A percentile compares a stretch with the other conserved stretches of the same genome.
These are phyloP conservation scores for Cladopsammia gracilis DNA, from an alignment of 64 coral and sea anemone genomes.

Conservation along the genomic window DNA sequence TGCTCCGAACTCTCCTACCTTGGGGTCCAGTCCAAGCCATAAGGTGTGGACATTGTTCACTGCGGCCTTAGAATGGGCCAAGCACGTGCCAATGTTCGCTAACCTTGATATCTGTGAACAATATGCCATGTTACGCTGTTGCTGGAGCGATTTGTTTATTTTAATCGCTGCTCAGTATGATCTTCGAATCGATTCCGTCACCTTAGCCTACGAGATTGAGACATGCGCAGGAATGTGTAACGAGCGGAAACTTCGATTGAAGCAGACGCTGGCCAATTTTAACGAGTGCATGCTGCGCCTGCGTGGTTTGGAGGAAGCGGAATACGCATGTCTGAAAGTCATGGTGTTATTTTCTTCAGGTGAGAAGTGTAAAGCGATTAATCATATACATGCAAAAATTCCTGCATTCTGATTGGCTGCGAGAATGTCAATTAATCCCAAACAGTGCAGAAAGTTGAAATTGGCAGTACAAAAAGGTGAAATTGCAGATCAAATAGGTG, in stretches of 20 bases:
- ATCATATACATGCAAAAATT: too few relatives aligned
- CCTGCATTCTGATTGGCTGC: not conserved
- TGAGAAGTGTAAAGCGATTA: not conserved
- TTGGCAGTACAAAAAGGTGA: too few relatives aligned
- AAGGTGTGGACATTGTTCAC: constrained; percentile 46
- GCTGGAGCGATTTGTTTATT: constrained; percentile 60
- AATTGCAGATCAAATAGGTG: too few relatives aligned
- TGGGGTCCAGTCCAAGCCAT: constrained; percentile 26
- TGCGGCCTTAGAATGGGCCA: constrained; percentile 40
- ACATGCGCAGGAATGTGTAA: constrained; percentile 43
- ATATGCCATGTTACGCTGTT: constrained; percentile 46
- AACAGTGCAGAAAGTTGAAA: too few relatives aligned
- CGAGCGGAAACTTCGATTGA: constrained; percentile 47
- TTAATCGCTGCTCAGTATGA: constrained; percentile 56
- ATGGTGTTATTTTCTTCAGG: constrained; percentile 68
- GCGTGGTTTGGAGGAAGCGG: constrained; percentile 52
- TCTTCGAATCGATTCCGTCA: constrained; percentile 32
- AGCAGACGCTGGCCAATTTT: constrained; percentile 57
- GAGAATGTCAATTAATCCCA: too few relatives aligned
- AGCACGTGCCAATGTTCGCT: constrained; percentile 53
- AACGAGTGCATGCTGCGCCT: constrained; percentile 46
- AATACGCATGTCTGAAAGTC: constrained; percentile 62
- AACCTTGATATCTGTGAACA: constrained; percentile 71
- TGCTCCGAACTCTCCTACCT: not conserved
- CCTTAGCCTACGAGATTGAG: constrained; percentile 45